A percentile compares a stretch with the other conserved stretches of the same genome.
Conservation (phyloP, 1,140 invertebrate genomes). For the Contarinia nasturtii region DNA sequence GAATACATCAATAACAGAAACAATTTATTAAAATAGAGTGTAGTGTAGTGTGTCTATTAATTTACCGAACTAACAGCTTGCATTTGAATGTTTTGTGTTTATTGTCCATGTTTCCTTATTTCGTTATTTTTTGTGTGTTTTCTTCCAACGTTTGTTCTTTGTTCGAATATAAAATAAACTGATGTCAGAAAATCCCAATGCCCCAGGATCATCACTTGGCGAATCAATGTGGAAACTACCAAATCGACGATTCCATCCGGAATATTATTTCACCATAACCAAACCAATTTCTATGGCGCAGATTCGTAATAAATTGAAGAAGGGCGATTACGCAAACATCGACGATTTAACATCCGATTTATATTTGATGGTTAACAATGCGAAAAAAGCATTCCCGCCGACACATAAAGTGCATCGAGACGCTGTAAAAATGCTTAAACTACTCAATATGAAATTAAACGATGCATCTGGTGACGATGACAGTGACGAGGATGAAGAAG, state of each 20-base stretch:
- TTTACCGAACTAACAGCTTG: not conserved
- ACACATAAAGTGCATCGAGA: constrained; percentile 62
- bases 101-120: constrained; percentile 1
- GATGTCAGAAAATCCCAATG: constrained; percentile 15
- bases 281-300: constrained; percentile 87
- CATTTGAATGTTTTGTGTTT: not conserved
- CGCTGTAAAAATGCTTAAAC: constrained; percentile 29
- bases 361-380: constrained; percentile 97
- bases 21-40: not conserved
- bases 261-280: constrained; percentile 96
- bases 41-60: not conserved
- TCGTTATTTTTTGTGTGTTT: not conserved
- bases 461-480: constrained; percentile 18
- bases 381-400: constrained; percentile 76
- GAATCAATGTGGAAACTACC: constrained; percentile 89
- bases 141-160: constrained; percentile 2
- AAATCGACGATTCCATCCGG: constrained; percentile 75
- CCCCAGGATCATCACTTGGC: constrained; percentile 45
- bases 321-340: constrained; percentile 66
- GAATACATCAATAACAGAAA: too few species aligned
- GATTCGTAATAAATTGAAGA: constrained; percentile 79
- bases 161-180: constrained; percentile 35
- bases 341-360: constrained; percentile 85
- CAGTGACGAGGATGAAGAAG: constrained; percentile 15
- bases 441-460: constrained; percentile 21